Evolutionary conservation across 1,140 invertebrate genomes (phyloP), one percentile per base, ranked within the genome.

Genomic region (Bombus confusus): DNA sequence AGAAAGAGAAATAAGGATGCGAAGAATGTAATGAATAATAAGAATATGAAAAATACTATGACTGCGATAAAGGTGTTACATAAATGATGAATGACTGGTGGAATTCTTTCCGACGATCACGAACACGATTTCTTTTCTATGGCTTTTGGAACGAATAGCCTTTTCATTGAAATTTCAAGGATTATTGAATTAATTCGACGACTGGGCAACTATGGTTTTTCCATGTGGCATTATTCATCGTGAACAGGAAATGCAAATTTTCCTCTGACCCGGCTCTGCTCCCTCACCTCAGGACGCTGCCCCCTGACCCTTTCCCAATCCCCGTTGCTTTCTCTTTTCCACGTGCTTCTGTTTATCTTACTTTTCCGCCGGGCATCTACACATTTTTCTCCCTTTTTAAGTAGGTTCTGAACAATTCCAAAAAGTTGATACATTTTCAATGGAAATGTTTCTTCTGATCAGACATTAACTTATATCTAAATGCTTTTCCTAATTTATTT

Each of bases 241-340:
- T 75, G 80, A 87, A 89, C 86, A 91, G 89, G 90, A 92, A 92
- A 93, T 92, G 91, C 91, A 93, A 92, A 93, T 93, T 87, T 88
- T 87, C 85, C 74, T 68, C 41, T 80, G 77, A 34, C 76, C 66
- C 74, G 69, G 62, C 76, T 87, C 41, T 85, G 81, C 62, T 85
- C 79, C 87, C 75, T 90, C 68, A 28, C 18, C 52, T 5, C 43
- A 82, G 85, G 87, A 88, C 91, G 88, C 64, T 92, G 89, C 88
- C 84, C 91, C 92, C 82, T 92, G 91, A 92, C 89, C 89, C 91
- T 85, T 86, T 86, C 71, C 37, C 78, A 31, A 68, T 85, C 62
- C 59, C 52, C 31, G 37, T 39, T 37, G 28, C 75, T 43, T 68
- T n/a, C 25, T 28, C 31, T 59, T 68, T 25, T 18, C 28, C 22